These are phyloP conservation scores for Neosilurus mollespiculum DNA, from an alignment of 2,797 vertebrate species.

Conservation along the genomic window DNA sequence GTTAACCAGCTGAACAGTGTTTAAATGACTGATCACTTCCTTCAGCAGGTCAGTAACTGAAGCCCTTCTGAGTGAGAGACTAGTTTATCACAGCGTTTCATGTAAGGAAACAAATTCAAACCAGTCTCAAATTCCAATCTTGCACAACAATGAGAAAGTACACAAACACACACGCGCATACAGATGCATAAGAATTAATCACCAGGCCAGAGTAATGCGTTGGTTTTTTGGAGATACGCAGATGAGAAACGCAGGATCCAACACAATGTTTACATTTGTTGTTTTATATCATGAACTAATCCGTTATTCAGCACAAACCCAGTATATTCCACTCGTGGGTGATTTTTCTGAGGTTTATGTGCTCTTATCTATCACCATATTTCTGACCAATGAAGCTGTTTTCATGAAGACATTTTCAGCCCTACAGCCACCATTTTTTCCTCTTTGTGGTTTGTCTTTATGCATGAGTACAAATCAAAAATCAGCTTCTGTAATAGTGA, in stretches of 20 bases:
- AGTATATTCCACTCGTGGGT: background rate
- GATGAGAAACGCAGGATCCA: background rate
- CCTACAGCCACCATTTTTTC: background rate
- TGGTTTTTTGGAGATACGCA: background rate
- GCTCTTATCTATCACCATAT: background rate
- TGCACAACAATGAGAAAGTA: background rate
- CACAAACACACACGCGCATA: background rate
- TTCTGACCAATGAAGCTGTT: background rate
- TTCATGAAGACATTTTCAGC: background rate
- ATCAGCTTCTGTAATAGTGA: background rate
- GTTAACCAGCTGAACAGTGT: constrained; percentile 28
- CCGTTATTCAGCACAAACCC: background rate
- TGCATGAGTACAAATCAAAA: background rate
- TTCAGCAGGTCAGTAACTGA: constrained; percentile 26
- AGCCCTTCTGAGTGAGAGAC: constrained; percentile 43
- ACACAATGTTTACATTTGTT: background rate
- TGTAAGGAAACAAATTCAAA: constrained; percentile 44
- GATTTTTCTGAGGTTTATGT: background rate
- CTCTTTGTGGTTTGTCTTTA: background rate
- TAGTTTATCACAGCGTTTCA: constrained; percentile 39
- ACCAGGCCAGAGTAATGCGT: background rate
- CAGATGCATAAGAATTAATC: background rate
- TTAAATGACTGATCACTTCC: constrained; percentile 35
- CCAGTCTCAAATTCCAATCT: constrained; percentile 22
- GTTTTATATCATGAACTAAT: background rate